phyloP scores from a whole-genome alignment of 2,888 invertebrate species.

The Thysanoteuthis rhombus region DNA sequence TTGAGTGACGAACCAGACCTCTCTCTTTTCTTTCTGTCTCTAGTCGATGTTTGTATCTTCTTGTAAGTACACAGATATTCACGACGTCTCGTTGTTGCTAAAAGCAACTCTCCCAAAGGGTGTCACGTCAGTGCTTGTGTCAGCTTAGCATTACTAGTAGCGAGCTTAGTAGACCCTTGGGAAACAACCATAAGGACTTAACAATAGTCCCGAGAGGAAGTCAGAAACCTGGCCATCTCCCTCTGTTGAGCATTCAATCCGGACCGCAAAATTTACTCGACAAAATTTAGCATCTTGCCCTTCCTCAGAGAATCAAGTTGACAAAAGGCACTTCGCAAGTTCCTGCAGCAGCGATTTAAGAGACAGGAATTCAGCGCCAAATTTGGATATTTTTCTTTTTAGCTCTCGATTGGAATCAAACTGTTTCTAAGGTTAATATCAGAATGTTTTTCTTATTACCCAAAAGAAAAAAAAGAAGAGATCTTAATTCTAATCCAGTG shows the following conservation, averaged over 20 bases:
- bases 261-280: not conserved
- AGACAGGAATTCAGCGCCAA: not conserved
- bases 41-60: not conserved
- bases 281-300: not conserved
- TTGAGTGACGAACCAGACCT: too few species aligned
- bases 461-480: not conserved
- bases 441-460: not conserved
- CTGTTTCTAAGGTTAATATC: not conserved
- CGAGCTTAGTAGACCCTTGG: not conserved
- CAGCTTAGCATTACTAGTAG: not conserved
- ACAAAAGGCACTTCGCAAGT: not conserved
- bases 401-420: not conserved
- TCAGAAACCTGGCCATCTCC: not conserved
- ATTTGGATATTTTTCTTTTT: not conserved
- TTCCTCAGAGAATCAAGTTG: not conserved
- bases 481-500: not conserved
- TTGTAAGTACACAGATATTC: not conserved
- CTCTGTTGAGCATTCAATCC: not conserved
- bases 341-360: not conserved
- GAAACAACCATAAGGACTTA: not conserved
- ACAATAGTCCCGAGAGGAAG: not conserved
- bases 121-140: not conserved
- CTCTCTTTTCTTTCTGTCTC: not conserved
- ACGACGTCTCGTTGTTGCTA: not conserved
- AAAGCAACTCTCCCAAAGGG: conserved; percentile 12